phyloP scores from a whole-genome alignment of 2,797 vertebrate genomes.

The Gila robusta region DNA sequence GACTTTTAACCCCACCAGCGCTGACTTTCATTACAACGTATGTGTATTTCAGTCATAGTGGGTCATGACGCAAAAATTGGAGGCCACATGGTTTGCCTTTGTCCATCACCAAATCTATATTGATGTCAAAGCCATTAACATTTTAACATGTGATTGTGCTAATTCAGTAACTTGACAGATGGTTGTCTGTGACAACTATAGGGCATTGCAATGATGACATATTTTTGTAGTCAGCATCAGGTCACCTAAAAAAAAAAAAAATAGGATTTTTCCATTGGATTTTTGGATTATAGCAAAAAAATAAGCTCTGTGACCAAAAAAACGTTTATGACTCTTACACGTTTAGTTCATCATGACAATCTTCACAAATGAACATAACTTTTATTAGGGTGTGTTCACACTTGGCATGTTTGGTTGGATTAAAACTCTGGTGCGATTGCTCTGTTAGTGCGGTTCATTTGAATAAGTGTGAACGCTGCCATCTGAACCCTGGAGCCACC shows the following conservation, averaged over 20 bases:
- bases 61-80: background rate
- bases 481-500: too few species aligned
- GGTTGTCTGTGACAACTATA: background rate
- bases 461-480: too few species aligned
- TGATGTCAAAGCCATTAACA: background rate
- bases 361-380: too few species aligned
- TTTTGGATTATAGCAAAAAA: background rate
- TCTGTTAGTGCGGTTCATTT: too few species aligned
- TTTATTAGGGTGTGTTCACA: too few species aligned
- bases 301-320: background rate
- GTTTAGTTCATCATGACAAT: too few species aligned
- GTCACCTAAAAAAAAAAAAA: background rate
- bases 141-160: background rate
- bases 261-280: background rate
- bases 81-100: background rate
- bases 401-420: too few species aligned
- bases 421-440: too few species aligned
- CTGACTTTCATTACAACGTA: background rate
- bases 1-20: slow-evolving; percentile 3
- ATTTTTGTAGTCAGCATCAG: background rate
- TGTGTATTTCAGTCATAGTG: background rate
- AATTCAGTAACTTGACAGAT: background rate
- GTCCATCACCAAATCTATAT: background rate
- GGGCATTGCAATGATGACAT: background rate
- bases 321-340: too few species aligned